Evolutionary conservation across 2,888 invertebrate genomes (phyloP).

Genomic region (Macropis europaea): DNA sequence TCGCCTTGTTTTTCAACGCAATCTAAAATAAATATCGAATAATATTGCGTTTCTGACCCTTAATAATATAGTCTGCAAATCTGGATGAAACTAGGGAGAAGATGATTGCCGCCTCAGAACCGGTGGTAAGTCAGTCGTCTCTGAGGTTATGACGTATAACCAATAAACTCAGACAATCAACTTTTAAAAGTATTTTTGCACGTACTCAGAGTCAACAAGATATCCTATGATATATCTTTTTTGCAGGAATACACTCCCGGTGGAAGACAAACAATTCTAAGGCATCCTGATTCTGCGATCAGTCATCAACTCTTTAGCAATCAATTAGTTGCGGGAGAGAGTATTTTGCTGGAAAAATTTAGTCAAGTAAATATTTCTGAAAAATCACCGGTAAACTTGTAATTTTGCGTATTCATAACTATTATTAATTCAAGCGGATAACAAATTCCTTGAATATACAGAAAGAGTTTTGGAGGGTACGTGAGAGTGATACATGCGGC

Average conservation of each 20-base stretch:
- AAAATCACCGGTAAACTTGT: conserved; percentile 69
- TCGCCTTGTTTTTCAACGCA: not conserved
- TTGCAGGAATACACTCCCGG: conserved; percentile 92
- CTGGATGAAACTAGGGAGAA: conserved; percentile 92
- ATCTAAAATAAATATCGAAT: conserved; percentile 17
- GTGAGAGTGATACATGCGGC: conserved; percentile 81
- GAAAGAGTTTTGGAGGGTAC: conserved; percentile 78
- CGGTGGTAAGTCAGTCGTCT: conserved; percentile 83
- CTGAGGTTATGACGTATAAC: conserved; percentile 26
- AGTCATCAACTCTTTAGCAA: conserved; percentile 78
- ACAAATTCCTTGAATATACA: conserved; percentile 28
- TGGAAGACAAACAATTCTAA: conserved; percentile 89
- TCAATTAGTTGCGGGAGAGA: conserved; percentile 82
- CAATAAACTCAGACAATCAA: not conserved
- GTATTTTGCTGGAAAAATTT: conserved; percentile 86
- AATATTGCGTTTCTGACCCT: conserved; percentile 15
- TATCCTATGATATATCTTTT: not conserved
- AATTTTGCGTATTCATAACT: not conserved
- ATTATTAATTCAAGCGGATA: not conserved
- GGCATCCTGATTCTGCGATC: conserved; percentile 88
- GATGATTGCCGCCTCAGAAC: conserved; percentile 95
- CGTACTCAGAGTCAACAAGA: not conserved
- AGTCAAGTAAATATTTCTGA: conserved; percentile 89
- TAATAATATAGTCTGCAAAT: conserved; percentile 83
- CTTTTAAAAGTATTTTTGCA: not conserved